Conservation (phyloP, 2,888 invertebrate genomes). For the Tipula unca region DNA sequence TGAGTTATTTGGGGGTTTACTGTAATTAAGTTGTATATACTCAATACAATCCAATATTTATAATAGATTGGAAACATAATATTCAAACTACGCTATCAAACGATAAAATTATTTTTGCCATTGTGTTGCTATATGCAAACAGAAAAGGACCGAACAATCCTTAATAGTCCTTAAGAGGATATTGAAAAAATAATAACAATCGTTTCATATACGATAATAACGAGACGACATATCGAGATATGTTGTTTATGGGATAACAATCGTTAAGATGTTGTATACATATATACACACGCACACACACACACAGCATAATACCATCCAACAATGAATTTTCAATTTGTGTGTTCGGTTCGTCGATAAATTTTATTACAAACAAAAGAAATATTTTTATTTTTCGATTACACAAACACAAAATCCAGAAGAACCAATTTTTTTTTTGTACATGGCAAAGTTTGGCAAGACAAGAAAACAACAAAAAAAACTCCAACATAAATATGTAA, state of each 20-base stretch:
- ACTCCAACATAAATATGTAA: background rate
- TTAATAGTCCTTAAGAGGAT: background rate
- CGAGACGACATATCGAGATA: background rate
- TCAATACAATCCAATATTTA: no score
- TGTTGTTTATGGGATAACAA: background rate
- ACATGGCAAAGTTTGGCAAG: background rate
- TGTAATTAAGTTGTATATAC: no score
- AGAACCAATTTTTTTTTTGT: background rate
- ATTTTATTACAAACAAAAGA: background rate
- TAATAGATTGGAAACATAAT: no score
- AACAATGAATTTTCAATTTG: conserved; percentile 8
- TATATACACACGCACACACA: background rate
- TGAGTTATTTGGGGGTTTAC: no score
- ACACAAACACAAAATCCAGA: background rate
- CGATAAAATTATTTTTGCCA: no score
- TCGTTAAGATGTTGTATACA: background rate
- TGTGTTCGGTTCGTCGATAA: background rate
- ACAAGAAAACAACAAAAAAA: background rate
- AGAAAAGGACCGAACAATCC: background rate
- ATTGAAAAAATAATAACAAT: background rate
- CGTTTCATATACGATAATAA: background rate
- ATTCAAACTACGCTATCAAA: no score
- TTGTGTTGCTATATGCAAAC: background rate
- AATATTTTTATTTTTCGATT: background rate
- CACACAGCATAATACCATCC: background rate